Evolutionary conservation across 1,140 invertebrate genomes (phyloP).

Genomic region (Drosophila punjabiensis): DNA sequence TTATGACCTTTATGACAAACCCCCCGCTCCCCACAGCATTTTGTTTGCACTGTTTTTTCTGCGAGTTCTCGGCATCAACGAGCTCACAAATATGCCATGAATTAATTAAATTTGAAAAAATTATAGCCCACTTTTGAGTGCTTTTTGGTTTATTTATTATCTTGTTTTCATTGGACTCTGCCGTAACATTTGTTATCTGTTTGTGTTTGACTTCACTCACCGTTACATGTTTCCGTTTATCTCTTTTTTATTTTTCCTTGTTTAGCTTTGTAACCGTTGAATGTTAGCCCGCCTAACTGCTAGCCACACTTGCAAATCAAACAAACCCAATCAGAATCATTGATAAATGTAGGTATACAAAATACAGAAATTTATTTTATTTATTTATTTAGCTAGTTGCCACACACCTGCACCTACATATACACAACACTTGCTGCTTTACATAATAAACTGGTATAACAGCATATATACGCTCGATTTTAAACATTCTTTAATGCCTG

Average conservation of each 20-base stretch:
- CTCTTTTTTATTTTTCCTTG: slow-evolving; percentile 31
- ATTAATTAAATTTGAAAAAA: slow-evolving; percentile 20
- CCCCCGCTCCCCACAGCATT: background rate
- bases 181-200: slow-evolving; percentile 22
- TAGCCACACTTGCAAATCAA: slow-evolving; percentile 39
- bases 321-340: slow-evolving; percentile 27
- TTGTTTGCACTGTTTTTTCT: slow-evolving; percentile 20
- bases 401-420: background rate
- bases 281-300: slow-evolving; percentile 35
- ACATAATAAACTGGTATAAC: too few relatives aligned
- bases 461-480: slow-evolving; percentile 30
- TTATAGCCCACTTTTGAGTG: slow-evolving; percentile 29
- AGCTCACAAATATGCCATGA: slow-evolving; percentile 27
- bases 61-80: slow-evolving; percentile 16
- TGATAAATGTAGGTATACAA: slow-evolving; percentile 57
- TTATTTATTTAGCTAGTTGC: slow-evolving; percentile 14
- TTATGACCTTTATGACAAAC: background rate
- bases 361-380: background rate
- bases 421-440: slow-evolving; percentile 3
- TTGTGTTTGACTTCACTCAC: slow-evolving; percentile 18
- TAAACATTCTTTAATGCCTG: slow-evolving; percentile 56
- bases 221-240: slow-evolving; percentile 28
- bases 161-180: slow-evolving; percentile 2
- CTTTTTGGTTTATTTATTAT: slow-evolving; percentile 3
- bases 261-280: slow-evolving; percentile 58